A percentile compares a stretch with the other conserved stretches of the same genome.
These are phyloP conservation scores for Actenoides lindsayi DNA, from an alignment of 2,113 vertebrate genomes.

Conservation along the genomic window DNA sequence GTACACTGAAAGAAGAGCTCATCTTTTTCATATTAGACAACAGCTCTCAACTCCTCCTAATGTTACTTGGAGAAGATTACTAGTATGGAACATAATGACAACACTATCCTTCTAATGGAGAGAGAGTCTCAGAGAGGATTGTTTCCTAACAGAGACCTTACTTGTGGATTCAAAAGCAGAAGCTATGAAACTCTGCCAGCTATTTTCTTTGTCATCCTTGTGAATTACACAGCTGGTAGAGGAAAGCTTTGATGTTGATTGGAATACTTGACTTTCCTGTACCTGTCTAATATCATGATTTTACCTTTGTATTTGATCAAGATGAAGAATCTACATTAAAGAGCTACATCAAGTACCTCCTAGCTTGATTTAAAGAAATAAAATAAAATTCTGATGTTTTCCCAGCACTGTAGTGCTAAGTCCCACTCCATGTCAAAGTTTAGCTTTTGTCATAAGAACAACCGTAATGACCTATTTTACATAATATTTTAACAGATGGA, in stretches of 20 bases:
- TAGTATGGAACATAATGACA: background rate
- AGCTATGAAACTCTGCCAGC: background rate
- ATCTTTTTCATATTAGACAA: background rate
- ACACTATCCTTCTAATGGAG: background rate
- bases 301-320: slow-evolving; percentile 3
- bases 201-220: background rate
- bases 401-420: background rate
- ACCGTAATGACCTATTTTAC: background rate
- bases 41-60: background rate
- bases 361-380: background rate
- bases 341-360: background rate
- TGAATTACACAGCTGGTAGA: background rate
- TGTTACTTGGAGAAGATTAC: background rate
- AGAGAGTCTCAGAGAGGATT: background rate
- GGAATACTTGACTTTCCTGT: slow-evolving; percentile 38
- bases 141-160: background rate
- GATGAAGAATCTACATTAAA: background rate
- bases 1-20: background rate
- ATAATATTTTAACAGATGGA: background rate
- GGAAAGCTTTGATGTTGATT: slow-evolving; percentile 42
- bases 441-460: slow-evolving; percentile 6
- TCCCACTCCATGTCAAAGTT: background rate
- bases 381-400: background rate
- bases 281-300: background rate
- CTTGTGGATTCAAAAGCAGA: background rate